phyloP scores from a whole-genome alignment of 2,888 invertebrate species.

The Euspilapteryx auroguttella region DNA sequence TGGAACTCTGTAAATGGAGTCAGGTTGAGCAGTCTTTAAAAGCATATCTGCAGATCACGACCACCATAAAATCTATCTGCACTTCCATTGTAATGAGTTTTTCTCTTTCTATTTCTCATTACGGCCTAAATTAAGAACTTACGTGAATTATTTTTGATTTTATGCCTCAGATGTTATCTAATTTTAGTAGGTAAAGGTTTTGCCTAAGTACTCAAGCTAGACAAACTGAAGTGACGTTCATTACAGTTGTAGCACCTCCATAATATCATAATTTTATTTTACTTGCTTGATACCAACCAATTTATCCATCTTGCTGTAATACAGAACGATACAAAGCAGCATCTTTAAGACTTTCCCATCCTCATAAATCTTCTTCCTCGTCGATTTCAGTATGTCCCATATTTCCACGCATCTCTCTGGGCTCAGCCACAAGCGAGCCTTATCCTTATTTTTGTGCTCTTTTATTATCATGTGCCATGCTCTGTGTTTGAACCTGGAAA shows the following conservation, averaged over 20 bases:
- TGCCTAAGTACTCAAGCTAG: too few species aligned
- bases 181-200: too few species aligned
- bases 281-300: background rate
- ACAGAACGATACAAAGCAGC: constrained; percentile 27
- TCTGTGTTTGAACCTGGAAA: constrained; percentile 28
- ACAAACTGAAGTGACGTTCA: too few species aligned
- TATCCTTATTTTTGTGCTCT: constrained; percentile 23
- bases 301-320: constrained; percentile 12
- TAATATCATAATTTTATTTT: too few species aligned
- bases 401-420: constrained; percentile 29
- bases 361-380: constrained; percentile 17
- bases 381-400: constrained; percentile 26
- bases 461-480: constrained; percentile 37
- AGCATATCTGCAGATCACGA: background rate
- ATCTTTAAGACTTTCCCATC: constrained; percentile 22
- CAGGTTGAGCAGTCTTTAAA: background rate
- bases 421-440: constrained; percentile 26
- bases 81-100: too few species aligned
- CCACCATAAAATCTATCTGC: background rate
- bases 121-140: too few species aligned
- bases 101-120: too few species aligned
- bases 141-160: too few species aligned
- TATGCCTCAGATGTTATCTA: too few species aligned
- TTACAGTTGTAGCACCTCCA: too few species aligned
- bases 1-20: background rate